Conservation (phyloP, 1,140 invertebrate genomes). For the Drosophila pandora region DNA sequence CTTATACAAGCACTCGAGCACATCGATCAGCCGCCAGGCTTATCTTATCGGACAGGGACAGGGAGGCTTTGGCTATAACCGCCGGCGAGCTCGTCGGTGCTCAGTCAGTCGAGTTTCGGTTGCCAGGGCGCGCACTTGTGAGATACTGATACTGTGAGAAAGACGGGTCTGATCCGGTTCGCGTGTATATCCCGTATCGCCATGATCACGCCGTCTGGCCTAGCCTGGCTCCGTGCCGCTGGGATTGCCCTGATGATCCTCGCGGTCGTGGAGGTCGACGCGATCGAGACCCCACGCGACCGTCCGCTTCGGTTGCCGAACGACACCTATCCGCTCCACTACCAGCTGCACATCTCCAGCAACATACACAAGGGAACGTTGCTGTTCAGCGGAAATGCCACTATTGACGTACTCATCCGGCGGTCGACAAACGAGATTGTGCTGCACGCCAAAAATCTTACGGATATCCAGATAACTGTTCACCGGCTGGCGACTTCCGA, state of each 20-base stretch:
- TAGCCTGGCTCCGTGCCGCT: slow-evolving; percentile 3
- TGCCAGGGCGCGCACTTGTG: slow-evolving; percentile 50
- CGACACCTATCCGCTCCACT: slow-evolving; percentile 86
- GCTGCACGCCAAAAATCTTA: slow-evolving; percentile 84
- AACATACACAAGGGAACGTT: slow-evolving; percentile 85
- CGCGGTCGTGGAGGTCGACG: slow-evolving; percentile 5
- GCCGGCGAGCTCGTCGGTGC: slow-evolving; percentile 15
- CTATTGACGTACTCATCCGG: slow-evolving; percentile 84
- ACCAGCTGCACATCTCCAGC: slow-evolving; percentile 87
- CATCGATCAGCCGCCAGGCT: slow-evolving; percentile 47
- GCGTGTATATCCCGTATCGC: slow-evolving; percentile 27
- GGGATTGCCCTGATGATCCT: slow-evolving; percentile 25
- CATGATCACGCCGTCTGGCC: slow-evolving; percentile 37
- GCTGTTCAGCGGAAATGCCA: slow-evolving; percentile 86
- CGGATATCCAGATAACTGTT: slow-evolving; percentile 63
- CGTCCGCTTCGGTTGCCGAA: slow-evolving; percentile 85
- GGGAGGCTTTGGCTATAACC: slow-evolving; percentile 44
- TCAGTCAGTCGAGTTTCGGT: slow-evolving; percentile 65
- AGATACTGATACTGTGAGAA: slow-evolving; percentile 16
- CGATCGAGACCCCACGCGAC: slow-evolving; percentile 1
- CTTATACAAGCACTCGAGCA: slow-evolving; percentile 33
- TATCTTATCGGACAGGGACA: slow-evolving; percentile 72
- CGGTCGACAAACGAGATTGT: slow-evolving; percentile 84
- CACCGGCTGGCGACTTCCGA: slow-evolving; percentile 34
- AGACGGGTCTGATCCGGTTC: slow-evolving; percentile 17